These are phyloP conservation scores for Batillaria attramentaria DNA, from an alignment of 1,140 invertebrate genomes.

Conservation along the genomic window DNA sequence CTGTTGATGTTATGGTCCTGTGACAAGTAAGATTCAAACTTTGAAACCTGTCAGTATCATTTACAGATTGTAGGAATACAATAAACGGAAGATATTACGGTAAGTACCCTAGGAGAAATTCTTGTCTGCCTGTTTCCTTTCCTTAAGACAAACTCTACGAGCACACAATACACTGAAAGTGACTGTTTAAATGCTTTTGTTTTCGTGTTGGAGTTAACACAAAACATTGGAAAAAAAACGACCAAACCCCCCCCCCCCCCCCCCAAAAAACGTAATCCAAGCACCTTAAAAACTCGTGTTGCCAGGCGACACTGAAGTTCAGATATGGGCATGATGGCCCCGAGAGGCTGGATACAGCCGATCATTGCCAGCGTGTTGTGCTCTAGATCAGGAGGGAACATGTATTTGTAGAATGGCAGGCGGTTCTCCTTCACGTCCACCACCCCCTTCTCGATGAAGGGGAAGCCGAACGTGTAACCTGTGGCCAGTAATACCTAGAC, in stretches of 20 bases:
- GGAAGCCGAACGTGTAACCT: constrained; percentile 63
- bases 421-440: constrained; percentile 62
- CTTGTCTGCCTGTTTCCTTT: constrained; percentile 56
- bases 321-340: constrained; percentile 72
- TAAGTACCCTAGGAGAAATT: too few species aligned
- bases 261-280: too few species aligned
- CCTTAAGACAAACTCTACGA: background rate
- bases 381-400: constrained; percentile 70
- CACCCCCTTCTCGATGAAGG: constrained; percentile 59
- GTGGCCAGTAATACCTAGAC: constrained; percentile 59
- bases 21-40: too few species aligned
- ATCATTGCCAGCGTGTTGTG: constrained; percentile 72
- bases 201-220: too few species aligned
- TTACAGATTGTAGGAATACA: too few species aligned
- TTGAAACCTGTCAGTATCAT: too few species aligned
- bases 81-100: too few species aligned
- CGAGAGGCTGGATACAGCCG: constrained; percentile 74
- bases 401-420: constrained; percentile 73
- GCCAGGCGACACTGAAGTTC: constrained; percentile 57
- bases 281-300: constrained; percentile 55
- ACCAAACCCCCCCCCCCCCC: too few species aligned
- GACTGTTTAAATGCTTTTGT: too few species aligned
- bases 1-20: too few species aligned
- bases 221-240: too few species aligned
- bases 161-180: constrained; percentile 35